Evolutionary conservation across 2,888 invertebrate genomes (phyloP).

Genomic region (Apotomis betuletana): DNA sequence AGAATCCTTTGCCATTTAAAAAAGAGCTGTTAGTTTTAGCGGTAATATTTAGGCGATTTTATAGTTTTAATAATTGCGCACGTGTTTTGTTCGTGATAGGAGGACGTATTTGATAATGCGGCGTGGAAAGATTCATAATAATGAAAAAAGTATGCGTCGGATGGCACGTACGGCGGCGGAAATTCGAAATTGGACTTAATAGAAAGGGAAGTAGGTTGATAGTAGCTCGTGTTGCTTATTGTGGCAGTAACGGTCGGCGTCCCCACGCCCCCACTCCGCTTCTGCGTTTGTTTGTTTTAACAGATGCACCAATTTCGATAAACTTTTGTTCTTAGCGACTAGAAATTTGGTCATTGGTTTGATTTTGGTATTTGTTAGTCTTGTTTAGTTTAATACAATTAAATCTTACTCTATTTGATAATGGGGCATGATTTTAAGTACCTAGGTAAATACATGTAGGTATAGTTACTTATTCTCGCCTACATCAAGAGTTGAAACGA

Average conservation of each 20-base stretch:
- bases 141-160: constrained; percentile 37
- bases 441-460: too few relatives aligned
- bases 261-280: constrained; percentile 31
- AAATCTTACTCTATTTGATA: too few relatives aligned
- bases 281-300: constrained; percentile 39
- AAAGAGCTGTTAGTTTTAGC: constrained; percentile 27
- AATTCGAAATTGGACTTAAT: constrained; percentile 1
- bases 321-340: constrained; percentile 33
- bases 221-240: constrained; percentile 12
- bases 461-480: too few relatives aligned
- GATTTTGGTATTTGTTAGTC: not conserved
- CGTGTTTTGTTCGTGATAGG: constrained; percentile 31
- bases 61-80: constrained; percentile 28
- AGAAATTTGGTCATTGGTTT: constrained; percentile 20
- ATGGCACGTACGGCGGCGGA: constrained; percentile 27
- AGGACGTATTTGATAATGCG: constrained; percentile 37
- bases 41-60: constrained; percentile 9
- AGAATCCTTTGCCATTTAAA: constrained; percentile 27
- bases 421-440: too few relatives aligned
- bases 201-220: not conserved
- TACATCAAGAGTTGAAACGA: too few relatives aligned
- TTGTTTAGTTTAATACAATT: not conserved
- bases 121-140: constrained; percentile 39
- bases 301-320: constrained; percentile 41
- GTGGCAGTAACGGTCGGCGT: constrained; percentile 40